These are phyloP conservation scores for Troides aeacus DNA, from an alignment of 2,888 invertebrate species.

Conservation along the genomic window DNA sequence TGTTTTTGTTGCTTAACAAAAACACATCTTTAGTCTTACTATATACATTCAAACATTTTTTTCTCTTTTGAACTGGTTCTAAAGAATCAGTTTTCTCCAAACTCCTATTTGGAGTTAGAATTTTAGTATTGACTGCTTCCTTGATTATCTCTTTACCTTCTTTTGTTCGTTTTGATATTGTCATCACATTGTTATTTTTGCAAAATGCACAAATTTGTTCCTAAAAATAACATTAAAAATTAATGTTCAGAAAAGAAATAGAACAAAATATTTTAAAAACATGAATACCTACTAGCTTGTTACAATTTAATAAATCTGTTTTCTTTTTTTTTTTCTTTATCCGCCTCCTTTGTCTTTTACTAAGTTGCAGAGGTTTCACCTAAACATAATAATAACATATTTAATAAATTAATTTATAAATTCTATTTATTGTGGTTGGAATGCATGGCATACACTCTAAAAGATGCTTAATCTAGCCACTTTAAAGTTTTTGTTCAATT, in stretches of 20 bases:
- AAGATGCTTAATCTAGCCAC: too few relatives aligned
- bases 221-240: conserved; percentile 44
- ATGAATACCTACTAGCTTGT: conserved; percentile 55
- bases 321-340: conserved; percentile 40
- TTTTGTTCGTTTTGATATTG: conserved; percentile 47
- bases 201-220: conserved; percentile 63
- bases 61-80: conserved; percentile 19
- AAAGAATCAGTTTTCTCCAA: conserved; percentile 9
- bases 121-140: conserved; percentile 24
- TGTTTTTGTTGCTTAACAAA: conserved; percentile 59
- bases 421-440: too few relatives aligned
- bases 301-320: conserved; percentile 46
- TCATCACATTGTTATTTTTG: conserved; percentile 44
- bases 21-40: conserved; percentile 60
- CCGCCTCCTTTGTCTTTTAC: conserved; percentile 51
- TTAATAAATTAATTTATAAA: too few relatives aligned
- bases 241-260: conserved; percentile 17
- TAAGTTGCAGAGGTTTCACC: conserved; percentile 51
- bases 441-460: too few relatives aligned
- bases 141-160: conserved; percentile 22
- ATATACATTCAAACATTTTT: conserved; percentile 52
- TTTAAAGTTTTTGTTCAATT: not conserved
- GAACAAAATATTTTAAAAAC: conserved; percentile 7
- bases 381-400: conserved; percentile 33
- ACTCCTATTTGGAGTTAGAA: conserved; percentile 19